These are phyloP conservation scores for Trissolcus basalis DNA, from an alignment of 1,140 invertebrate genomes.

Conservation along the genomic window DNA sequence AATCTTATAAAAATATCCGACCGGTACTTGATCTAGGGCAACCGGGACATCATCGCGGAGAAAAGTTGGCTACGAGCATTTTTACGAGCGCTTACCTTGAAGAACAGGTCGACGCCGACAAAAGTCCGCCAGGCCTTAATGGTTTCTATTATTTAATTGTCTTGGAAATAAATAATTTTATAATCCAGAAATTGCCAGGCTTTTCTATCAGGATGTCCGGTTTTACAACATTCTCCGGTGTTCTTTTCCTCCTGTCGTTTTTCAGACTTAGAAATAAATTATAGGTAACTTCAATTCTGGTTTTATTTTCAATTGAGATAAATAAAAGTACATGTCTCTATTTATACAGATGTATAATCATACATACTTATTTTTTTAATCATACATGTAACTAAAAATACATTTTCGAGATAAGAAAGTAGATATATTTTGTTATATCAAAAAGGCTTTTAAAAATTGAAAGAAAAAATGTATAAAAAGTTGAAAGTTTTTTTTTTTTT, in stretches of 20 bases:
- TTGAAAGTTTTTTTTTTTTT: no score
- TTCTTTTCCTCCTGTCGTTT: background rate
- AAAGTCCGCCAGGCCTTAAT: conserved; percentile 12
- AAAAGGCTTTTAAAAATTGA: no score
- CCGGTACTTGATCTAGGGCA: conserved; percentile 59
- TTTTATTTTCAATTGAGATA: no score
- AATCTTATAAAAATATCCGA: conserved; percentile 54
- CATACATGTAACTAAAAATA: no score
- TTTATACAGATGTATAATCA: no score
- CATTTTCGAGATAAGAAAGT: no score
- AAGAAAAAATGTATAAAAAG: no score
- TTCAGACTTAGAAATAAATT: no score
- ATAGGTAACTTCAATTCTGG: no score
- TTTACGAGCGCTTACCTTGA: conserved; percentile 43
- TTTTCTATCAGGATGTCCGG: conserved; percentile 16
- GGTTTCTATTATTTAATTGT: conserved; percentile 47
- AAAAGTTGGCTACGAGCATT: conserved; percentile 39
- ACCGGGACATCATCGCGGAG: conserved; percentile 49
- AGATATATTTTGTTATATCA: no score
- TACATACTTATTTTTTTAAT: no score
- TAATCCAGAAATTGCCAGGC: conserved; percentile 15
- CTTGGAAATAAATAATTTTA: conserved; percentile 7
- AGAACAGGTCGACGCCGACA: conserved; percentile 33
- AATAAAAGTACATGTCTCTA: no score
- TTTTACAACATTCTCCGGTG: background rate